Conservation (phyloP, 2,113 vertebrate genomes). For the Melanotaenia duboulayi region DNA sequence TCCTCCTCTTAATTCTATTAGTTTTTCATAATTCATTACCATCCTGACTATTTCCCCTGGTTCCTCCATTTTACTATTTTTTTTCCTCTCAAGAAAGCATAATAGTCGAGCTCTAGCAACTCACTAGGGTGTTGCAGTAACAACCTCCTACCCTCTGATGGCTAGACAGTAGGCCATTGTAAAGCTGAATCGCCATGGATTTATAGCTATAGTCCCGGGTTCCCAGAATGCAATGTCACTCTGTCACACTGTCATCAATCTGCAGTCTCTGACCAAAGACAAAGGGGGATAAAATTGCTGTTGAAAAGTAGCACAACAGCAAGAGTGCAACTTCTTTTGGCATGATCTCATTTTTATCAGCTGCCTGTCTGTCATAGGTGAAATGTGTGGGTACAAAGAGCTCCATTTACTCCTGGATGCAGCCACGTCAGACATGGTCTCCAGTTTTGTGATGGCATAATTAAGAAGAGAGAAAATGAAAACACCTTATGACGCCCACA, state of each 20-base stretch:
- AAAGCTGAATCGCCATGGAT: conserved; percentile 72
- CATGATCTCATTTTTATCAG: conserved; percentile 61
- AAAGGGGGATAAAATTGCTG: conserved; percentile 33
- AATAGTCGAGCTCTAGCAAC: conserved; percentile 50
- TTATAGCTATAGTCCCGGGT: conserved; percentile 71
- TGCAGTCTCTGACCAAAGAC: conserved; percentile 61
- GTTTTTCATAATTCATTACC: conserved; percentile 69
- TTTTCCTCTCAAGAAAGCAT: conserved; percentile 15
- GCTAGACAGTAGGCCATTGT: conserved; percentile 79
- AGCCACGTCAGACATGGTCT: conserved; percentile 51
- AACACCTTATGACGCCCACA: conserved; percentile 58
- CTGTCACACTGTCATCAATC: conserved; percentile 74
- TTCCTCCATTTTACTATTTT: conserved; percentile 38
- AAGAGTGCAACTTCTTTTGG: conserved; percentile 45
- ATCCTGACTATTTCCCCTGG: conserved; percentile 32
- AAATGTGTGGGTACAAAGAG: conserved; percentile 36
- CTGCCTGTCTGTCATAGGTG: conserved; percentile 46
- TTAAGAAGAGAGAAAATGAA: conserved; percentile 65
- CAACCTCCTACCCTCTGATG: conserved; percentile 69
- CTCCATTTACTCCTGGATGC: conserved; percentile 33
- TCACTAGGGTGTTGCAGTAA: conserved; percentile 67
- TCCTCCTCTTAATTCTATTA: conserved; percentile 51
- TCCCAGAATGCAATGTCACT: conserved; percentile 81
- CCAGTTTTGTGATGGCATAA: conserved; percentile 59
- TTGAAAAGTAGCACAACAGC: conserved; percentile 43